Percentiles rank a stretch among this genome's conserved stretches.
Conservation (phyloP, 2,888 invertebrate species). For the Drosophila neutralis region DNA sequence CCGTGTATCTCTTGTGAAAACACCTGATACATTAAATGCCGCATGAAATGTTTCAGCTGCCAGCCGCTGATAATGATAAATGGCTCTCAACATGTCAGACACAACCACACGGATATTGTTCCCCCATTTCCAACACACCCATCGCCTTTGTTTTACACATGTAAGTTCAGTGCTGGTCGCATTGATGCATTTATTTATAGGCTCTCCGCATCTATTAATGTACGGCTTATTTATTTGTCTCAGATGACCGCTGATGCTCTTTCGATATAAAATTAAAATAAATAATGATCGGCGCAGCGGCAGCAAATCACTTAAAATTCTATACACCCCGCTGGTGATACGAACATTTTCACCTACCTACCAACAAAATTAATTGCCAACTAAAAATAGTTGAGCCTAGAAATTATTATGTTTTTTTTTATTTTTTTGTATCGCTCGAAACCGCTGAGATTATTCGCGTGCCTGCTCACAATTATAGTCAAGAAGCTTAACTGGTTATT, state of each 20-base stretch:
- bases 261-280: slow-evolving; percentile 42
- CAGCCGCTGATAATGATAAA: slow-evolving; percentile 72
- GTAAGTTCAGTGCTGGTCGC: slow-evolving; percentile 66
- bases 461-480: slow-evolving; percentile 57
- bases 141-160: slow-evolving; percentile 2
- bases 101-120: slow-evolving; percentile 17
- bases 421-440: slow-evolving; percentile 4
- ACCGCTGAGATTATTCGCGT: slow-evolving; percentile 59
- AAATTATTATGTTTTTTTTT: neutral
- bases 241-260: slow-evolving; percentile 23
- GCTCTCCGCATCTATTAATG: slow-evolving; percentile 48
- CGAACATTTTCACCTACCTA: slow-evolving; percentile 19
- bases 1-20: slow-evolving; percentile 10
- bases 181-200: slow-evolving; percentile 60
- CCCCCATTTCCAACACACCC: neutral
- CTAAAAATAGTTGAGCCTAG: slow-evolving; percentile 56
- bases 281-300: slow-evolving; percentile 59
- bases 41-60: slow-evolving; percentile 66
- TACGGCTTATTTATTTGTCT: slow-evolving; percentile 41
- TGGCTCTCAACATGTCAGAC: slow-evolving; percentile 41
- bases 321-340: slow-evolving; percentile 43
- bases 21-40: slow-evolving; percentile 65
- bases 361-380: slow-evolving; percentile 57
- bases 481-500: slow-evolving; percentile 40
- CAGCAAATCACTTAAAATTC: slow-evolving; percentile 77